Evolutionary conservation across 2,888 invertebrate genomes (phyloP).

Genomic region (Pyrgus malvae): DNA sequence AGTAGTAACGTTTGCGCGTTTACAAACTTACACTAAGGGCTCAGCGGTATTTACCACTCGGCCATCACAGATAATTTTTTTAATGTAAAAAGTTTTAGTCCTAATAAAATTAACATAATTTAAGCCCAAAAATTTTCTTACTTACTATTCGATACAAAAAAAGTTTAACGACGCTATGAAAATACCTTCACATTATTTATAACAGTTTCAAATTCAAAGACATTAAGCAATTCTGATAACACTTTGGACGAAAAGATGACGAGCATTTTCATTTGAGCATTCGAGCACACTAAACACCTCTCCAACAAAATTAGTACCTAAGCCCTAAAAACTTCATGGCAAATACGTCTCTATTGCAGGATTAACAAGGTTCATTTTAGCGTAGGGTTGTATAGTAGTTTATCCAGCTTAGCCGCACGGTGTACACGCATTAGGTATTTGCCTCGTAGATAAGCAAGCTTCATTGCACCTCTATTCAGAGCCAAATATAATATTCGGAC

Average conservation of each 20-base stretch:
- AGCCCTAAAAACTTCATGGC: background rate
- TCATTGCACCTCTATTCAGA: constrained; percentile 37
- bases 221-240: background rate
- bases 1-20: too few relatives aligned
- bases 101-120: too few relatives aligned
- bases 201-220: background rate
- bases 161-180: too few relatives aligned
- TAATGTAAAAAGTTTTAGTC: too few relatives aligned
- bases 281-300: constrained; percentile 2
- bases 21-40: too few relatives aligned
- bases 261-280: constrained; percentile 1
- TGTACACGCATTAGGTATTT: constrained; percentile 33
- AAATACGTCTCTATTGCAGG: background rate
- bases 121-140: too few relatives aligned
- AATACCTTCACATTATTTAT: too few relatives aligned
- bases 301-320: background rate
- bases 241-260: background rate
- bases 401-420: background rate
- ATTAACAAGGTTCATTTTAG: background rate
- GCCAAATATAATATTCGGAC: constrained; percentile 19
- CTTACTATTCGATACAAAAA: too few relatives aligned
- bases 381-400: background rate
- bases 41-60: too few relatives aligned
- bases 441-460: constrained; percentile 36
- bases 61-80: too few relatives aligned